A percentile compares a stretch with the other conserved stretches of the same genome.
Evolutionary conservation across 2,888 invertebrate species (phyloP).

Genomic region (Drosophila conformis): DNA sequence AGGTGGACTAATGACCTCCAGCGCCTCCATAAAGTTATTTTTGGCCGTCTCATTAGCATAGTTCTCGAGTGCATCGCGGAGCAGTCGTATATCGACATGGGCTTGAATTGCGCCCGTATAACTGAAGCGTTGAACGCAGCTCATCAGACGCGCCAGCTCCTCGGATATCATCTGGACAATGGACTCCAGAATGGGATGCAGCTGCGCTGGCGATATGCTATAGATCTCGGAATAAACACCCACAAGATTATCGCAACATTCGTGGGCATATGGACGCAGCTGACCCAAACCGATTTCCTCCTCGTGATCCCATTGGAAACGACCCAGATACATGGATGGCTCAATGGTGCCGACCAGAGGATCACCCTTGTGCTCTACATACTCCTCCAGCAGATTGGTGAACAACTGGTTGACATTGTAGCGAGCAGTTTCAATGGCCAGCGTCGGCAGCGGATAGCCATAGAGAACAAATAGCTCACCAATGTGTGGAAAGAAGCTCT

Average conservation of each 20-base stretch:
- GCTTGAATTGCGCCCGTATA: conserved; percentile 91
- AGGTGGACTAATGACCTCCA: conserved; percentile 90
- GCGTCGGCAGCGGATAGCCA: conserved; percentile 91
- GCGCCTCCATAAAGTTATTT: conserved; percentile 92
- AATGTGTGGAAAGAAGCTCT: conserved; percentile 90
- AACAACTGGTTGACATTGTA: conserved; percentile 86
- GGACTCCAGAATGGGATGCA: conserved; percentile 89
- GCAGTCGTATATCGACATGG: conserved; percentile 90
- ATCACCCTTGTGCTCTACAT: conserved; percentile 95
- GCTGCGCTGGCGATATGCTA: conserved; percentile 90
- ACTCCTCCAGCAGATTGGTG: conserved; percentile 89
- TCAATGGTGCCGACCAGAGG: conserved; percentile 98
- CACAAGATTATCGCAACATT: conserved; percentile 92
- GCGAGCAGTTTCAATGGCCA: conserved; percentile 89
- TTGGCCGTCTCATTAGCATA: conserved; percentile 89
- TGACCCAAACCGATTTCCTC: conserved; percentile 91
- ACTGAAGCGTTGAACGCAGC: conserved; percentile 90
- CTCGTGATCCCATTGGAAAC: conserved; percentile 93
- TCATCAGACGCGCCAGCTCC: conserved; percentile 94
- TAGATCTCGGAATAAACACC: conserved; percentile 85
- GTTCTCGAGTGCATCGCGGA: conserved; percentile 88
- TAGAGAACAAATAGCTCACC: conserved; percentile 87
- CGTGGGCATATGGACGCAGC: conserved; percentile 94
- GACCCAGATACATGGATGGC: conserved; percentile 96
- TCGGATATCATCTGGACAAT: conserved; percentile 97